Percentiles rank a stretch among this genome's conserved stretches.
phyloP scores from a whole-genome alignment of 2,797 vertebrate genomes.

The Pteronotus mesoamericanus region DNA sequence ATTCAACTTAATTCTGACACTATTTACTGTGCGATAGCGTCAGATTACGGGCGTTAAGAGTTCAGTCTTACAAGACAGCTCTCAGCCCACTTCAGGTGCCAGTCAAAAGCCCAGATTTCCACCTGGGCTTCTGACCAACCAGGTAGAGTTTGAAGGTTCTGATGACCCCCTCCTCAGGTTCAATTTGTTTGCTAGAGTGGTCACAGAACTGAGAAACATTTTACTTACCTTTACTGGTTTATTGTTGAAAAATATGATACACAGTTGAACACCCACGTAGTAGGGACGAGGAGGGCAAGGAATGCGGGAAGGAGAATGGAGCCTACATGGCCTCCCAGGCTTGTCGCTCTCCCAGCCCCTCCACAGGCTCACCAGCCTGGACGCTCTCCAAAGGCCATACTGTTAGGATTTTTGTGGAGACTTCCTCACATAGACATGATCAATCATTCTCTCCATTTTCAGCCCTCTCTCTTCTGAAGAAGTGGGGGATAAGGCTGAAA shows the following conservation, averaged over 20 bases:
- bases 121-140: neutral
- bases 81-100: neutral
- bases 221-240: neutral
- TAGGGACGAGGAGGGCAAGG: neutral
- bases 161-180: neutral
- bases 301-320: neutral
- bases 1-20: neutral
- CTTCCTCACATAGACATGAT: neutral
- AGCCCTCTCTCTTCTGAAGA: neutral
- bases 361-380: neutral
- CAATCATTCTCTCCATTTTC: neutral
- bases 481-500: no score
- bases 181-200: neutral
- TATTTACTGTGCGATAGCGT: neutral
- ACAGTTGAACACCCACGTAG: neutral
- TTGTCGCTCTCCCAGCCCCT: neutral
- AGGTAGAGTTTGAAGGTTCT: neutral
- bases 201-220: neutral
- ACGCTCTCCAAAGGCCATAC: neutral
- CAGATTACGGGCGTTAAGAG: neutral
- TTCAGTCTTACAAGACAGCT: neutral
- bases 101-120: neutral
- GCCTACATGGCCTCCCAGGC: neutral
- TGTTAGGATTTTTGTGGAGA: neutral
- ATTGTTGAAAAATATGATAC: neutral